Conservation (phyloP, 2,113 vertebrate species). For the Burhinus bistriatus region DNA sequence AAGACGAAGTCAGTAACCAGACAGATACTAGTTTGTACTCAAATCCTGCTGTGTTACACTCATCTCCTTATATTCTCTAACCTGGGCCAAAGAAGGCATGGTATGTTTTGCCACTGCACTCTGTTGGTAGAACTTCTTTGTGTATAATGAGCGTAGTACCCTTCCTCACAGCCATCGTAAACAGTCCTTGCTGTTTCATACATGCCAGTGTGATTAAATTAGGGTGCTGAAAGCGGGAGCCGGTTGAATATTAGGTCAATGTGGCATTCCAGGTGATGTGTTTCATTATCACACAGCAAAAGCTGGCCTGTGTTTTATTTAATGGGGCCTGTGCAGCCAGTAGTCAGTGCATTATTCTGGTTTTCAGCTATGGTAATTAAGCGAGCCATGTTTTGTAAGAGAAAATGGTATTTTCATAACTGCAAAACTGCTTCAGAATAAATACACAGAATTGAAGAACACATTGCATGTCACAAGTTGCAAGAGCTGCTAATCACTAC, state of each 20-base stretch:
- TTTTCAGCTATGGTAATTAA: neutral
- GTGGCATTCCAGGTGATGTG: neutral
- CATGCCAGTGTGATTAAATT: neutral
- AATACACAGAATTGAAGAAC: neutral
- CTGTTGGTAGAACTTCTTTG: neutral
- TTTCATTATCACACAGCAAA: neutral
- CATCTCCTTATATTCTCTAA: neutral
- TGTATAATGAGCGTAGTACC: fast-evolving
- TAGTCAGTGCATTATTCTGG: neutral
- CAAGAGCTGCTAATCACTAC: neutral
- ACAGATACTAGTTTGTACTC: neutral
- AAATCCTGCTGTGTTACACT: neutral
- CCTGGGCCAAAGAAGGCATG: neutral
- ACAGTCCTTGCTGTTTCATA: neutral
- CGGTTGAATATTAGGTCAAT: neutral
- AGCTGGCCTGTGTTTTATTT: neutral
- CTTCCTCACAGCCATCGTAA: neutral
- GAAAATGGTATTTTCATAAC: neutral
- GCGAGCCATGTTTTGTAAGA: neutral
- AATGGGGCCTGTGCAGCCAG: neutral
- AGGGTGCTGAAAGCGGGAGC: neutral
- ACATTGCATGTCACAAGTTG: neutral
- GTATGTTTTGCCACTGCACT: neutral
- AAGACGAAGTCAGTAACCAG: neutral
- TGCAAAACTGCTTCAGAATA: neutral